Evolutionary conservation across 2,888 invertebrate species (phyloP).

Genomic region (Agrotis clavis): DNA sequence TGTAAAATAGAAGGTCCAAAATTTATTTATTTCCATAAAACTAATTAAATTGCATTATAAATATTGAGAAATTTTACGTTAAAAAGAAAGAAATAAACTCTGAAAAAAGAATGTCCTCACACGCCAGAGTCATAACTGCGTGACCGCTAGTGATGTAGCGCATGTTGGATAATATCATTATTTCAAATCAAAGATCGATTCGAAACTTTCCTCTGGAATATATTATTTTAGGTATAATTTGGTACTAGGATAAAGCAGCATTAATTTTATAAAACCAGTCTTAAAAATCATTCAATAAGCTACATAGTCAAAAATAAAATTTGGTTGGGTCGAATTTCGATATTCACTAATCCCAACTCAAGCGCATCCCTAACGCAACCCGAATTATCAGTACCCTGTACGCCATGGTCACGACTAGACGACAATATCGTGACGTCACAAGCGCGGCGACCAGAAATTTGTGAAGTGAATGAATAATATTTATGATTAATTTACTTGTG

Average conservation of each 20-base stretch:
- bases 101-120: no score
- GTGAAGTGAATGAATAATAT: slow-evolving; percentile 25
- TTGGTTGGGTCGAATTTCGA: slow-evolving; percentile 1
- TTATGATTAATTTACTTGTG: slow-evolving; percentile 16
- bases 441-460: slow-evolving; percentile 30
- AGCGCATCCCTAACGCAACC: no score
- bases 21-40: no score
- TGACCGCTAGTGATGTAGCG: no score
- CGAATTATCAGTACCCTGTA: no score
- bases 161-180: no score
- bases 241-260: slow-evolving; percentile 8
- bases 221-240: slow-evolving; percentile 15
- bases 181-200: neutral
- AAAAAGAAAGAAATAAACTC: no score
- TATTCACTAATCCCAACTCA: slow-evolving; percentile 2
- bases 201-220: neutral
- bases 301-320: slow-evolving; percentile 13
- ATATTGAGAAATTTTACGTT: no score
- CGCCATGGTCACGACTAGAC: slow-evolving; percentile 21
- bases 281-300: slow-evolving; percentile 2
- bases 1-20: no score
- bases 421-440: slow-evolving; percentile 32
- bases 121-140: no score
- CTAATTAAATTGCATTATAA: no score
- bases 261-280: slow-evolving; percentile 5